A percentile compares a stretch with the other conserved stretches of the same genome.
Conservation (phyloP, 2,888 invertebrate species). For the Hetaerina titia region DNA sequence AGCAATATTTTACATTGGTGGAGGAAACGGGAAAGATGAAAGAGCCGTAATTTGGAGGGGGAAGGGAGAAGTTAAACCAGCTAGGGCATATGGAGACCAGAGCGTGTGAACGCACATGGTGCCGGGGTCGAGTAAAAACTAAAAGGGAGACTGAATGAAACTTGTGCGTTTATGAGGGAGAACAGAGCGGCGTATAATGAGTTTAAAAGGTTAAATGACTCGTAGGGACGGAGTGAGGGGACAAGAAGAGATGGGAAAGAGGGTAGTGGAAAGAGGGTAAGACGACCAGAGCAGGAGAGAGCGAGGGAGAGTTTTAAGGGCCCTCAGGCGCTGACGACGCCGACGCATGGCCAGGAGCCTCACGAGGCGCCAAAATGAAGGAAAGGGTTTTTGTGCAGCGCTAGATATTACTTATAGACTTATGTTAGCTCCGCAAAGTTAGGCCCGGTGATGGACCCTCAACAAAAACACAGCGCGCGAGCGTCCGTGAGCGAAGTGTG, state of each 20-base stretch:
- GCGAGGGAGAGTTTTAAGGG: neutral
- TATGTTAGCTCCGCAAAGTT: neutral
- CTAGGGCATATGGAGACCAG: neutral
- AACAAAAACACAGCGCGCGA: neutral
- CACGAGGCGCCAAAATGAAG: neutral
- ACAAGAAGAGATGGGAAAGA: neutral
- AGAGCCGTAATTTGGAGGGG: neutral
- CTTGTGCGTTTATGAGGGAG: conserved; percentile 3
- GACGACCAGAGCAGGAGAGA: neutral
- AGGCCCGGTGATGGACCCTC: neutral
- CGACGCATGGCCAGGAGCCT: too few species aligned
- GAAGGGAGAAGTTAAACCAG: neutral
- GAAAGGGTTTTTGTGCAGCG: neutral
- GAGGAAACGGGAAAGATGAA: neutral
- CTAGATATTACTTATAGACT: neutral
- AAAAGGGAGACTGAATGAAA: neutral
- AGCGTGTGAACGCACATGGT: neutral
- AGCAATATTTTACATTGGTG: too few species aligned
- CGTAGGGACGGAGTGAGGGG: neutral
- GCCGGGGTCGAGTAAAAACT: neutral
- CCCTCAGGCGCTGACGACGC: neutral
- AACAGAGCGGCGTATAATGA: neutral
- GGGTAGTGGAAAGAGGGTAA: neutral
- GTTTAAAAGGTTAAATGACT: conserved; percentile 14
- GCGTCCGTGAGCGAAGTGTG: neutral